A percentile compares a stretch with the other conserved stretches of the same genome.
These are phyloP conservation scores for Epinephelus fuscoguttatus DNA, from an alignment of 2,113 vertebrate species.

Conservation along the genomic window DNA sequence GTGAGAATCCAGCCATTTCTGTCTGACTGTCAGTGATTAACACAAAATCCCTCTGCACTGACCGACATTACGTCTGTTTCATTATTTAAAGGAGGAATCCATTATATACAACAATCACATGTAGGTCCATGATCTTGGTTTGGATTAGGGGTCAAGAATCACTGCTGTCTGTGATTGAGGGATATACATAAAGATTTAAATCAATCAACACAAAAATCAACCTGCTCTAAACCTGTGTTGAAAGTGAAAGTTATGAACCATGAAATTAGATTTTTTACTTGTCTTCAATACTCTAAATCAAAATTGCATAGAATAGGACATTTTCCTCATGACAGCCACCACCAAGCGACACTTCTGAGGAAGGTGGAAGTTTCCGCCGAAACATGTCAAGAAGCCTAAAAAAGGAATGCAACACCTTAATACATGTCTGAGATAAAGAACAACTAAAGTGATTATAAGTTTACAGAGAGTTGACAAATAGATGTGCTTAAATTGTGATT, in stretches of 20 bases:
- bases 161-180: background rate
- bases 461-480: too few species aligned
- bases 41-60: background rate
- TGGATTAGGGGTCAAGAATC: background rate
- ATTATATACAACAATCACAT: background rate
- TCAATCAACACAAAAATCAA: background rate
- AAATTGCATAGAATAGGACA: background rate
- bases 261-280: background rate
- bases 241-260: background rate
- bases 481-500: too few species aligned
- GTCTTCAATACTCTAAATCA: background rate
- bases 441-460: too few species aligned
- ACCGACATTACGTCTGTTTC: background rate
- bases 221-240: too few species aligned
- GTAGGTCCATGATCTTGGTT: background rate
- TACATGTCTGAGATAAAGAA: too few species aligned
- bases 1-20: conserved; percentile 17
- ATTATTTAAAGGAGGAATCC: conserved; percentile 9
- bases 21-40: conserved; percentile 18
- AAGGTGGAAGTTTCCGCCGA: too few species aligned
- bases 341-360: too few species aligned
- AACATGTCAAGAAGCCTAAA: too few species aligned
- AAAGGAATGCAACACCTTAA: too few species aligned
- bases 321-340: too few species aligned
- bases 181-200: background rate